Conservation (phyloP, 1,140 invertebrate species). For the Manduca sexta region DNA sequence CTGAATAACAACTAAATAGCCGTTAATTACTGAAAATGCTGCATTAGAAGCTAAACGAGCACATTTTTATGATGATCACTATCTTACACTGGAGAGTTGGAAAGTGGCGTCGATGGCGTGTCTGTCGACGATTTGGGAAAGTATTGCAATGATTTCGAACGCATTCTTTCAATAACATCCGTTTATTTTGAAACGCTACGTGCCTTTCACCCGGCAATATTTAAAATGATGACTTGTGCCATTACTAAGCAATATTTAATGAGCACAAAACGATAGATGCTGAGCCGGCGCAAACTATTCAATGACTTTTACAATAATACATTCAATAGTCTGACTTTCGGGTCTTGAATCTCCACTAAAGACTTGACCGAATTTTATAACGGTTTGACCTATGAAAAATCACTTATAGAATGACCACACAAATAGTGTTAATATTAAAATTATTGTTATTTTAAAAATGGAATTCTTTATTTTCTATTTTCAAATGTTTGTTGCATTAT, state of each 20-base stretch:
- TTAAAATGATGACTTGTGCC: conserved; percentile 11
- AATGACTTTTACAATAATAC: not conserved
- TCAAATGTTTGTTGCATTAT: too few species aligned
- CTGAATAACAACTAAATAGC: conserved; percentile 25
- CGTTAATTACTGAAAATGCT: conserved; percentile 30
- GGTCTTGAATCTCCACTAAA: not conserved
- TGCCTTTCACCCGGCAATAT: conserved; percentile 26
- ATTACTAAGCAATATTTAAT: conserved; percentile 12
- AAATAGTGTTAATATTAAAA: too few species aligned
- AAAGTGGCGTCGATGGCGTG: conserved; percentile 22
- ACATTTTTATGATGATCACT: conserved; percentile 29
- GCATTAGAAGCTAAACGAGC: conserved; percentile 22
- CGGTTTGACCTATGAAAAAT: too few species aligned
- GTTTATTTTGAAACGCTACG: conserved; percentile 15
- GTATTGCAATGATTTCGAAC: conserved; percentile 28
- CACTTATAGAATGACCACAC: too few species aligned
- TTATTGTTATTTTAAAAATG: too few species aligned
- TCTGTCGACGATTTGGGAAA: conserved; percentile 32
- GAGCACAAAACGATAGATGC: conserved; percentile 1
- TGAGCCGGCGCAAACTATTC: not conserved
- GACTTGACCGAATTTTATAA: not conserved
- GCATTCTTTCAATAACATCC: conserved; percentile 27
- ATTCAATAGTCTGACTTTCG: not conserved
- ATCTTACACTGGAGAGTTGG: conserved; percentile 17
- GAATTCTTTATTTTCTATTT: too few species aligned